phyloP scores from a whole-genome alignment of 2,113 vertebrate genomes.

The Nycticebus coucang region DNA sequence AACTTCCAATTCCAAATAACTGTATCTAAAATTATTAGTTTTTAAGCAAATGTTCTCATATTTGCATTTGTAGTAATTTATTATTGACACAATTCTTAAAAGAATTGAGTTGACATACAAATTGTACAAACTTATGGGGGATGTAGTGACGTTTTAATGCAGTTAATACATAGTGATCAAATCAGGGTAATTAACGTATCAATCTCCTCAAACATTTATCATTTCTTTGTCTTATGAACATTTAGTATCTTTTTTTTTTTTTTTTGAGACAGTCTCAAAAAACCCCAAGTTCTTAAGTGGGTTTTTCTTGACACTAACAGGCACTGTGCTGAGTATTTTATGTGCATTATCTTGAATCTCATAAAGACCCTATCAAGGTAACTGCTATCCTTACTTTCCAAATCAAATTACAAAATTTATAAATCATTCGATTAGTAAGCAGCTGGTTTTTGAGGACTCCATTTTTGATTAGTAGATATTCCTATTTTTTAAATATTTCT shows the following conservation, averaged over 20 bases:
- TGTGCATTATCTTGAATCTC: not conserved
- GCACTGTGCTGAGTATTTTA: not conserved
- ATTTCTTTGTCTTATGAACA: too few relatives aligned
- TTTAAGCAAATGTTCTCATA: not conserved
- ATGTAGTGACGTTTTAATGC: too few relatives aligned
- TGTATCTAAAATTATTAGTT: not conserved
- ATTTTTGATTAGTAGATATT: not conserved
- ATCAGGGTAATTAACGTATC: too few relatives aligned
- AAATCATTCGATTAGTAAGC: not conserved
- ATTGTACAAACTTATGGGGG: too few relatives aligned
- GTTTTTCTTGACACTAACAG: not conserved
- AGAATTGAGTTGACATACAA: too few relatives aligned
- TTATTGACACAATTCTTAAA: not conserved
- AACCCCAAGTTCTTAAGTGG: not conserved
- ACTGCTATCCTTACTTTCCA: not conserved
- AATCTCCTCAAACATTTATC: too few relatives aligned
- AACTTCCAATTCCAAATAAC: conserved; percentile 12
- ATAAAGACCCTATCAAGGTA: not conserved
- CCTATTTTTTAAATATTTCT: conserved; percentile 20
- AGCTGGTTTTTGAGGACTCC: not conserved
- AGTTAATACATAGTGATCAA: too few relatives aligned
- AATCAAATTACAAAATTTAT: conserved; percentile 13
- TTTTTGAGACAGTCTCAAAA: too few relatives aligned
- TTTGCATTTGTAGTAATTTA: conserved; percentile 28
- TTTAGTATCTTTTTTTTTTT: too few relatives aligned